Evolutionary conservation across 2,113 vertebrate genomes (phyloP).

Genomic region (Phylloscopus whistleri): DNA sequence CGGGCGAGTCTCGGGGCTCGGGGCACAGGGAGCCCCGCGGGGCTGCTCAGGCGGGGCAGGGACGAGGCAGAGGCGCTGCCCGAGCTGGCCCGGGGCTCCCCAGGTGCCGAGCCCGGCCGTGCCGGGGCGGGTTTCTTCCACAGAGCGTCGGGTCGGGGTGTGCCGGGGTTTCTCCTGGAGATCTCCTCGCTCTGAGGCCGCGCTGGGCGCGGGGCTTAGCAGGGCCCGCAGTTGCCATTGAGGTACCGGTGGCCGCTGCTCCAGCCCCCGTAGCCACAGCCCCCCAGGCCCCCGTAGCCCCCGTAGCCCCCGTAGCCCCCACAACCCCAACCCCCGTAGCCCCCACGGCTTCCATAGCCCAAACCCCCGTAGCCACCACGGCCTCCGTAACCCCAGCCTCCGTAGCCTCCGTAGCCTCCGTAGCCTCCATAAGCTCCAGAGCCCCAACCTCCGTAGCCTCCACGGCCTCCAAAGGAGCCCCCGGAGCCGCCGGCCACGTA

Average conservation of each 20-base stretch:
- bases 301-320: fast-evolving
- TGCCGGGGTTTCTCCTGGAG: neutral
- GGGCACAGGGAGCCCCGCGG: neutral
- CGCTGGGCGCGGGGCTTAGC: neutral
- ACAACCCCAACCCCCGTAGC: neutral
- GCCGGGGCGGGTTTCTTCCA: fast-evolving
- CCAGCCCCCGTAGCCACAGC: neutral
- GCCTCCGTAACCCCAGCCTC: neutral
- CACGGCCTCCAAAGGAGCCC: neutral
- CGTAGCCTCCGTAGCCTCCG: neutral
- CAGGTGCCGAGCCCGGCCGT: fast-evolving
- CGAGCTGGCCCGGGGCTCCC: neutral
- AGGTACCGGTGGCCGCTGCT: neutral
- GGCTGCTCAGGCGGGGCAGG: neutral
- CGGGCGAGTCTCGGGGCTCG: fast-evolving
- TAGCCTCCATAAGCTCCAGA: no score
- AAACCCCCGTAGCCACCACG: neutral
- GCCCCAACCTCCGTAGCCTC: fast-evolving
- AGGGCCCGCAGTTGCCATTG: neutral
- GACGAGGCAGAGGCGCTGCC: neutral
- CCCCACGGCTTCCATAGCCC: fast-evolving
- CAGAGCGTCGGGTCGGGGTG: neutral
- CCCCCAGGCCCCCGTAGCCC: neutral
- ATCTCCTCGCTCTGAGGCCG: neutral
- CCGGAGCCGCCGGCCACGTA: neutral